Evolutionary conservation across 2,113 vertebrate genomes (phyloP).

Genomic region (Hipposideros armiger): DNA sequence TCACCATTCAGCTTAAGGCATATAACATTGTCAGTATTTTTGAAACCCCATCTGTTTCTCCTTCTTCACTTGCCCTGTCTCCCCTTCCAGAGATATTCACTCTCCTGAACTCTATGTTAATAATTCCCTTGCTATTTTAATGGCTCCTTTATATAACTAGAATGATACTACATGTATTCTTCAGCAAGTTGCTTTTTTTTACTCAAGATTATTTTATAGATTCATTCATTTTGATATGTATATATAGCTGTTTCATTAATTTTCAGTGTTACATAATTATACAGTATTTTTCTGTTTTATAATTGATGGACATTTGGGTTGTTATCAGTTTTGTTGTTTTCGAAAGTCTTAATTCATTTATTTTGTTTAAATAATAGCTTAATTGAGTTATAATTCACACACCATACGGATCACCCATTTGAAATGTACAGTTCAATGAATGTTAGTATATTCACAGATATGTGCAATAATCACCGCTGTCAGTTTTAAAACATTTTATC

Average conservation of each 20-base stretch:
- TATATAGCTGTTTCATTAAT: background rate
- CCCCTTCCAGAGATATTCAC: background rate
- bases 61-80: background rate
- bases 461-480: background rate
- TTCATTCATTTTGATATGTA: background rate
- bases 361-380: conserved; percentile 4
- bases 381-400: conserved; percentile 7
- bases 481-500: conserved; percentile 31
- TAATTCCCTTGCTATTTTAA: background rate
- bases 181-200: background rate
- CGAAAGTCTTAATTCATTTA: background rate
- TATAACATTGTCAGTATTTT: background rate
- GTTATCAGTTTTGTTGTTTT: background rate
- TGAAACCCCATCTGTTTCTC: background rate
- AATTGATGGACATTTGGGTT: conserved; percentile 3
- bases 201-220: background rate
- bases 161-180: background rate
- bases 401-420: background rate
- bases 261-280: background rate
- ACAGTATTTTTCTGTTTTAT: background rate
- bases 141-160: background rate
- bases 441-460: conserved; percentile 14
- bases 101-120: background rate
- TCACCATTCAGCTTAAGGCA: background rate
- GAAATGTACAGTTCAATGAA: background rate